Evolutionary conservation across 2,888 invertebrate genomes (phyloP).

Genomic region (Arrhopalites spinosus): DNA sequence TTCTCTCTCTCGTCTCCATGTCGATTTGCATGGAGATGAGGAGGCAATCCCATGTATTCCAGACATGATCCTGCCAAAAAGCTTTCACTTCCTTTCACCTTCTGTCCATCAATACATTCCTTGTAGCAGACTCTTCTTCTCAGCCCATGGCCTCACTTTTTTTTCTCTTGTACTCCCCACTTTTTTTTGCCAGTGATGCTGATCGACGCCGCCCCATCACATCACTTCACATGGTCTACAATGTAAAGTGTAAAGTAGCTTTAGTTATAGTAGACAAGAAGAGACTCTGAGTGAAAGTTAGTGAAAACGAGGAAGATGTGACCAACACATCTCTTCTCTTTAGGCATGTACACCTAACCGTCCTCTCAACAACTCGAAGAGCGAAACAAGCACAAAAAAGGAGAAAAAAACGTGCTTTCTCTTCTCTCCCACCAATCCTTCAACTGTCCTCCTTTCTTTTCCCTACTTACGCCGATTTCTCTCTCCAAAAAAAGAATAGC

Average conservation of each 20-base stretch:
- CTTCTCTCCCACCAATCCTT: not conserved
- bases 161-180: too few relatives aligned
- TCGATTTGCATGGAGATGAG: constrained; percentile 27
- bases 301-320: constrained; percentile 18
- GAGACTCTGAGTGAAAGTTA: constrained; percentile 7
- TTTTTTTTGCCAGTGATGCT: not conserved
- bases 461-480: too few relatives aligned
- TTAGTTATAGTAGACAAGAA: not conserved
- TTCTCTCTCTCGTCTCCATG: not conserved
- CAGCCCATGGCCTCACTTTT: not conserved
- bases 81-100: constrained; percentile 31
- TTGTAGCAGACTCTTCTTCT: not conserved
- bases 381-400: not conserved
- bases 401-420: constrained; percentile 7
- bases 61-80: constrained; percentile 34
- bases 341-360: not conserved
- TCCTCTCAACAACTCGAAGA: not conserved
- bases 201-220: not conserved
- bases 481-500: too few relatives aligned
- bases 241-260: constrained; percentile 1
- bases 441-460: not conserved
- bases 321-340: not conserved
- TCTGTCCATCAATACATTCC: constrained; percentile 21
- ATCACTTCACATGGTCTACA: not conserved
- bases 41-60: constrained; percentile 21